Evolutionary conservation across 2,888 invertebrate species (phyloP).

Genomic region (Parelbella ahira): DNA sequence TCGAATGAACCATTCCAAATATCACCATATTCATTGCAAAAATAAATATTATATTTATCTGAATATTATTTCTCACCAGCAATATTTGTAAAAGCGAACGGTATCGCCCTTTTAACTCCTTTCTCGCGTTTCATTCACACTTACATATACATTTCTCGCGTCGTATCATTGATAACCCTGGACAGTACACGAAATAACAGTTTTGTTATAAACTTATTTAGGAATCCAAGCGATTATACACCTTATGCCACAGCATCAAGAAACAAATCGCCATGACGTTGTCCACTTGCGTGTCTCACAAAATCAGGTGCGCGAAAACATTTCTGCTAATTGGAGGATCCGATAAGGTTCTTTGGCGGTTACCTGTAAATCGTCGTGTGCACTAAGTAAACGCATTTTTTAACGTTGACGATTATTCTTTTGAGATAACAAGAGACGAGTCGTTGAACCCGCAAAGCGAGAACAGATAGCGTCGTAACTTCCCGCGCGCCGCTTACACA

Average conservation of each 20-base stretch:
- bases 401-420: constrained; percentile 28
- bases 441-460: constrained; percentile 20
- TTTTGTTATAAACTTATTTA: background rate
- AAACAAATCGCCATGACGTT: background rate
- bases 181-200: background rate
- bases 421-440: constrained; percentile 33
- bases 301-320: constrained; percentile 29
- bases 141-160: constrained; percentile 16
- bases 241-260: background rate
- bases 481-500: too few species aligned
- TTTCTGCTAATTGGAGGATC: constrained; percentile 44
- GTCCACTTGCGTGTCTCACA: background rate
- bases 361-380: constrained; percentile 16
- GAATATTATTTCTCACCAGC: constrained; percentile 18
- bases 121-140: constrained; percentile 18
- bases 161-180: constrained; percentile 1
- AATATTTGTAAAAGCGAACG: constrained; percentile 5
- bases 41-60: too few species aligned
- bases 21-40: too few species aligned
- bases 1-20: too few species aligned
- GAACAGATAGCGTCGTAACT: too few species aligned
- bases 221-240: background rate
- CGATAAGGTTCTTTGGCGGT: constrained; percentile 35
- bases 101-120: constrained; percentile 4
- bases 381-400: constrained; percentile 28